A percentile compares a stretch with the other conserved stretches of the same genome.
Evolutionary conservation across 2,888 invertebrate species (phyloP).

Genomic region (Lasioglossum figueresi): DNA sequence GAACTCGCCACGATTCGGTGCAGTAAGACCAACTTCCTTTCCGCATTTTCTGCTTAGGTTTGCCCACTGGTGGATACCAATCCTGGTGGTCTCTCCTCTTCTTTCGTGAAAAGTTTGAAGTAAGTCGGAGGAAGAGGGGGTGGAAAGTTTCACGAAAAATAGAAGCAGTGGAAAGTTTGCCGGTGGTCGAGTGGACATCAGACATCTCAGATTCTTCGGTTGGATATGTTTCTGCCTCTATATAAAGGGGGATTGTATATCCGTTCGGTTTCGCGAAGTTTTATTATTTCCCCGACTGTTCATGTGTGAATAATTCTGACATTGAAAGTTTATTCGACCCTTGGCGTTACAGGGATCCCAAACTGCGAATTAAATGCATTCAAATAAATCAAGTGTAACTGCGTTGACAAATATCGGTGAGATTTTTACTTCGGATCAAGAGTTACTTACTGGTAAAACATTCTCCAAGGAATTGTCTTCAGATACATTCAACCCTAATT

Average conservation of each 20-base stretch:
- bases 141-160: slow-evolving; percentile 54
- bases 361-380: not conserved
- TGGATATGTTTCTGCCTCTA: slow-evolving; percentile 27
- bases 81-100: slow-evolving; percentile 17
- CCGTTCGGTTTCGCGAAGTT: slow-evolving; percentile 27
- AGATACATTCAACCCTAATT: not conserved
- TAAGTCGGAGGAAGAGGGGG: slow-evolving; percentile 16
- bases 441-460: not conserved
- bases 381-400: not conserved
- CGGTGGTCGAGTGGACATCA: slow-evolving; percentile 60
- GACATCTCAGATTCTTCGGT: slow-evolving; percentile 55
- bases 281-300: slow-evolving; percentile 47
- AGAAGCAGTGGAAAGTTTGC: slow-evolving; percentile 37
- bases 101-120: slow-evolving; percentile 42
- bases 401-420: not conserved
- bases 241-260: slow-evolving; percentile 33
- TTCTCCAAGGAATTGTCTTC: not conserved
- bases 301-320: slow-evolving; percentile 39
- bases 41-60: slow-evolving; percentile 73
- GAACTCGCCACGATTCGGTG: slow-evolving; percentile 58
- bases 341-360: not conserved
- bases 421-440: not conserved
- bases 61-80: slow-evolving; percentile 43
- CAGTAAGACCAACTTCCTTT: slow-evolving; percentile 48
- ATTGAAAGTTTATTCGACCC: not conserved